Evolutionary conservation across 2,888 invertebrate species (phyloP).

Genomic region (Miltochrista miniata): DNA sequence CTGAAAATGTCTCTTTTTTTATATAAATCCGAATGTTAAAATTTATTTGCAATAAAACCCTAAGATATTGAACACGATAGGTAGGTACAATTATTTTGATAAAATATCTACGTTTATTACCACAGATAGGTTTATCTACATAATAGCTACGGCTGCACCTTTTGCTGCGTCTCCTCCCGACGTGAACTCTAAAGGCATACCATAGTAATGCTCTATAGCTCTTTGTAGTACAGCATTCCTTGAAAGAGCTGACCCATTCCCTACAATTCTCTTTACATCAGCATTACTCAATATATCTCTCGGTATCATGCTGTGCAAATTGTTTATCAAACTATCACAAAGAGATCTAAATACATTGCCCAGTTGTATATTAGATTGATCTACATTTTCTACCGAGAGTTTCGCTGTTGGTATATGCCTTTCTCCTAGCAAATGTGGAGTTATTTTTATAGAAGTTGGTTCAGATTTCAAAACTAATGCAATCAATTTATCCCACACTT

Average conservation of each 20-base stretch:
- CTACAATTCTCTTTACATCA: conserved; percentile 89
- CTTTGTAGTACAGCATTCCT: conserved; percentile 89
- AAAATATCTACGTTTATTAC: too few species aligned
- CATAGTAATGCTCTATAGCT: conserved; percentile 87
- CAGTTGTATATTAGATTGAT: conserved; percentile 87
- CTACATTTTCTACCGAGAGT: conserved; percentile 88
- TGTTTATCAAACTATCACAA: conserved; percentile 90
- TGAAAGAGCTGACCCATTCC: conserved; percentile 91
- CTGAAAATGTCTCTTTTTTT: too few species aligned
- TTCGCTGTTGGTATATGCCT: conserved; percentile 87
- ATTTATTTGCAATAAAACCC: too few species aligned
- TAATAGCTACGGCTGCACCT: conserved; percentile 87
- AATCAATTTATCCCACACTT: conserved; percentile 91
- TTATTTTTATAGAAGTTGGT: conserved; percentile 84
- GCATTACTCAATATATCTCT: conserved; percentile 86
- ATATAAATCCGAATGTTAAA: too few species aligned
- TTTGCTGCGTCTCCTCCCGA: conserved; percentile 89
- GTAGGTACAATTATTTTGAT: too few species aligned
- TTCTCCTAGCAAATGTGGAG: conserved; percentile 90
- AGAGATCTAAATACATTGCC: conserved; percentile 89
- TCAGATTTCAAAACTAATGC: conserved; percentile 81
- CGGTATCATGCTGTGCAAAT: conserved; percentile 92
- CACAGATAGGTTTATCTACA: too few species aligned
- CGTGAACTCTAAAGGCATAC: conserved; percentile 87
- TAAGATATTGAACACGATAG: too few species aligned